These are phyloP conservation scores for Apaloderma vittatum DNA, from an alignment of 2,113 vertebrate species.

Conservation along the genomic window DNA sequence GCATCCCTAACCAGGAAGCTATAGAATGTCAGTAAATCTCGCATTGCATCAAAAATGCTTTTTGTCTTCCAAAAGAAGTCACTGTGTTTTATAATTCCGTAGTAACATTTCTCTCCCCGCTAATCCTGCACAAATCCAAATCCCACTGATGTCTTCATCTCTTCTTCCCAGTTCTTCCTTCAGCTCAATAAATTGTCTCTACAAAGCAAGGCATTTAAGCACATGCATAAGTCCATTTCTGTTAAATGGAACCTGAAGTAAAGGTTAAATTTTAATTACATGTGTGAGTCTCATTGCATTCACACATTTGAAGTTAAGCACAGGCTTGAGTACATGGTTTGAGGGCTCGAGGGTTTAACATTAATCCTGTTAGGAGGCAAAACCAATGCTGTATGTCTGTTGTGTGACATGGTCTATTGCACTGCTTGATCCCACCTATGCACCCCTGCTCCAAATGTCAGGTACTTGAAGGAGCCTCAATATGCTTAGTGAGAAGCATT, in stretches of 20 bases:
- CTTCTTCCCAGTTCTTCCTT: not conserved
- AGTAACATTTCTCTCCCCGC: not conserved
- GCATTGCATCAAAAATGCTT: not conserved
- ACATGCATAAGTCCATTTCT: not conserved
- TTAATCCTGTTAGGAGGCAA: not conserved
- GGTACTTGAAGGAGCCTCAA: not conserved
- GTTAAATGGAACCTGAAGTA: constrained; percentile 33
- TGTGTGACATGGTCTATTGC: not conserved
- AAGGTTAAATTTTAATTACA: constrained; percentile 54
- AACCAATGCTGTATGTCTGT: not conserved
- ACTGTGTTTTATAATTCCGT: not conserved
- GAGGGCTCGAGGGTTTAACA: not conserved
- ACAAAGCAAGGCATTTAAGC: not conserved
- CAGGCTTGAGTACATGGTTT: not conserved
- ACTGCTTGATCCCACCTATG: not conserved
- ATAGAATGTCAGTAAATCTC: not conserved
- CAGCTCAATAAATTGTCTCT: not conserved
- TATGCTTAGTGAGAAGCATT: not conserved
- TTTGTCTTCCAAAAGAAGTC: not conserved
- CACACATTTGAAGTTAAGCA: not conserved
- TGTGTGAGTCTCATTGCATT: constrained; percentile 20
- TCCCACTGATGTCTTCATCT: not conserved
- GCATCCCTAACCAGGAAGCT: not conserved
- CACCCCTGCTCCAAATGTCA: not conserved
- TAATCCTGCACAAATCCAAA: not conserved